phyloP scores from a whole-genome alignment of 2,797 vertebrate species.

The Rhyacichthys aspro region DNA sequence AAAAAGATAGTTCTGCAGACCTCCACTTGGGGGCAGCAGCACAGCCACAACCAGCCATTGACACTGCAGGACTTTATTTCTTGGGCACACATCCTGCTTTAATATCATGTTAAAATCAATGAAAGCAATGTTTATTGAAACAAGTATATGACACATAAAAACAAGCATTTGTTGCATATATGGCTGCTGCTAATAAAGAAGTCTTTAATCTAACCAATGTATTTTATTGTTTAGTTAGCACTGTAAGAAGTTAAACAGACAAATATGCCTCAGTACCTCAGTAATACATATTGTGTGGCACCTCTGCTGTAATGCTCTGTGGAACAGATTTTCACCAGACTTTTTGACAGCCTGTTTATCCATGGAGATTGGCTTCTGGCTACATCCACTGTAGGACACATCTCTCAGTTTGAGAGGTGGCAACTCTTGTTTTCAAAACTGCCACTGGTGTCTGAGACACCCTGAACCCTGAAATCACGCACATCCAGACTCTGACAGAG shows the following conservation, averaged over 20 bases:
- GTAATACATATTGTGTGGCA: conserved; percentile 7
- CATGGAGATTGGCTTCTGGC: conserved; percentile 28
- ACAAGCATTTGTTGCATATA: conserved; percentile 5
- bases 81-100: conserved; percentile 42
- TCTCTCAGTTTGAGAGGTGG: conserved; percentile 55
- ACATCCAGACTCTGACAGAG: conserved; percentile 63
- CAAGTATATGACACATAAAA: conserved; percentile 21
- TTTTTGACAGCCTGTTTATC: conserved; percentile 17
- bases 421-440: conserved; percentile 52
- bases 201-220: neutral
- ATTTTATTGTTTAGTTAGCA: neutral
- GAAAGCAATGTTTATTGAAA: conserved; percentile 29
- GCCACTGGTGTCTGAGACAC: conserved; percentile 51
- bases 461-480: conserved; percentile 52
- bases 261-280: conserved; percentile 4
- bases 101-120: conserved; percentile 43
- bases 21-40: conserved; percentile 84
- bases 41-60: conserved; percentile 60
- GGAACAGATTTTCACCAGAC: conserved; percentile 19
- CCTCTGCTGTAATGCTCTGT: conserved; percentile 3
- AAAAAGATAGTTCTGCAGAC: conserved; percentile 47
- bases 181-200: neutral
- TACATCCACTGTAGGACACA: conserved; percentile 37
- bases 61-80: conserved; percentile 51
- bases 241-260: neutral